These are phyloP conservation scores for Platycercus adscitus DNA, from an alignment of 2,113 vertebrate genomes.

Conservation along the genomic window DNA sequence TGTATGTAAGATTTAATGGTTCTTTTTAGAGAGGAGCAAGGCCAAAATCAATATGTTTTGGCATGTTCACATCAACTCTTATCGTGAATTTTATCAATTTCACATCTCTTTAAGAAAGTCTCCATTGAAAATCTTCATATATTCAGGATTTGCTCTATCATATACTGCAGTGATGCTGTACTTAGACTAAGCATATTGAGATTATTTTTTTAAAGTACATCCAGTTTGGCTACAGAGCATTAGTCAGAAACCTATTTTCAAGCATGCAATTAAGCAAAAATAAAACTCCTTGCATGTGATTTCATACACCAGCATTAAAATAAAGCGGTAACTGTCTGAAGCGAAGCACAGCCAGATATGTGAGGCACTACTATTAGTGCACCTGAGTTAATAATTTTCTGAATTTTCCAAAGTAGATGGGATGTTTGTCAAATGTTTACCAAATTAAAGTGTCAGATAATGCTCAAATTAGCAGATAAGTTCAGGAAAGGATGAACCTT, in stretches of 20 bases:
- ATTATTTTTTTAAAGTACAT: not conserved
- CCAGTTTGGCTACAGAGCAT: not conserved
- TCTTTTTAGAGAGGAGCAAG: not conserved
- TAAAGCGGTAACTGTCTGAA: not conserved
- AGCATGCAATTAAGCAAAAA: not conserved
- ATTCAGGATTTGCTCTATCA: not conserved
- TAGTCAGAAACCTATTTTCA: not conserved
- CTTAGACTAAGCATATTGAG: not conserved
- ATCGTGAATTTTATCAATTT: not conserved
- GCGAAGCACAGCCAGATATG: not conserved
- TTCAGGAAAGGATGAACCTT: not conserved
- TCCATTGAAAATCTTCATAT: not conserved
- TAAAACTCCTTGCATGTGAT: not conserved
- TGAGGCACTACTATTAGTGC: not conserved
- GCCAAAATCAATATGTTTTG: not conserved
- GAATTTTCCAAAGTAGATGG: not conserved
- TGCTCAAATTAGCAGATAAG: not conserved
- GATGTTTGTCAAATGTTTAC: not conserved
- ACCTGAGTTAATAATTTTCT: not conserved
- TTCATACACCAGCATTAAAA: not conserved
- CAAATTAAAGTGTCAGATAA: not conserved
- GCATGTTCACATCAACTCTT: not conserved
- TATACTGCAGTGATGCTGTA: not conserved
- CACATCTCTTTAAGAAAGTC: not conserved
- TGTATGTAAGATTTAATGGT: not conserved